Conservation (phyloP, 2,113 vertebrate genomes). For the Otocyon megalotis region DNA sequence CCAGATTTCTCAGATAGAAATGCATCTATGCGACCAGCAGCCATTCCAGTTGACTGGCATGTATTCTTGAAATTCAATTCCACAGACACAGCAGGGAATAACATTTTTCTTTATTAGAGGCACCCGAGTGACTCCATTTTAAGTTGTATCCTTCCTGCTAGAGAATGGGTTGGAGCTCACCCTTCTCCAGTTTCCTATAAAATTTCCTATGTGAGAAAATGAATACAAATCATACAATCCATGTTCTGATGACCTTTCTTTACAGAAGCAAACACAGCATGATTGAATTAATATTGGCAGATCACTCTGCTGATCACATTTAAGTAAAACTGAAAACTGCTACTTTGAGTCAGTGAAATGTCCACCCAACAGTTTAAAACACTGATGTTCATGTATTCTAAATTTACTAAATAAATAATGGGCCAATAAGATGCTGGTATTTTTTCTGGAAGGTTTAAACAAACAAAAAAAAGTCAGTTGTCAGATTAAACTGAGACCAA, state of each 20-base stretch:
- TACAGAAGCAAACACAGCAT: conserved; percentile 58
- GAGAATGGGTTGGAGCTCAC: not conserved
- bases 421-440: not conserved
- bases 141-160: not conserved
- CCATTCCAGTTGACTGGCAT: not conserved
- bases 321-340: conserved; percentile 16
- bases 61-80: conserved; percentile 5
- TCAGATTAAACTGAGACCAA: not conserved
- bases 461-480: not conserved
- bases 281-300: conserved; percentile 27
- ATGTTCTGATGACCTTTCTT: conserved; percentile 34
- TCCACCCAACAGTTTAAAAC: conserved; percentile 26
- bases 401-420: conserved; percentile 33
- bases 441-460: conserved; percentile 23
- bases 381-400: not conserved
- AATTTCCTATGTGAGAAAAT: conserved; percentile 57
- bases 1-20: not conserved
- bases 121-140: conserved; percentile 7
- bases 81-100: not conserved
- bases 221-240: not conserved
- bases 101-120: conserved; percentile 25
- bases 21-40: not conserved
- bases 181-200: conserved; percentile 30
- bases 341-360: conserved; percentile 46
- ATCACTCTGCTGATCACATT: conserved; percentile 8